Conservation (phyloP, 1,140 invertebrate species). For the Vollenhovia emeryi region DNA sequence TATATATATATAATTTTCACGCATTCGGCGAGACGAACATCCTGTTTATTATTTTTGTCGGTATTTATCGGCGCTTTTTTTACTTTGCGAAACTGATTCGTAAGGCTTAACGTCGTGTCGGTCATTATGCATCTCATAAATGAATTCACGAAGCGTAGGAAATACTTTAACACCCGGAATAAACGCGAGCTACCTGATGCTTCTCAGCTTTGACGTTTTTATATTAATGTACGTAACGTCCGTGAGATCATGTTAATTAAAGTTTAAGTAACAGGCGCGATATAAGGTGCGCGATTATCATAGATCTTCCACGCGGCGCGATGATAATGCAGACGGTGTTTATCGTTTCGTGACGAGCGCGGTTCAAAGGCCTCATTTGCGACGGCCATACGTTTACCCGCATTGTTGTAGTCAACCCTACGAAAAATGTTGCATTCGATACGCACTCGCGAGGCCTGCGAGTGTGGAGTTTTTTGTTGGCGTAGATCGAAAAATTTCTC, state of each 20-base stretch:
- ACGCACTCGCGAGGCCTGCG: not conserved
- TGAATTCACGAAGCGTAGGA: not conserved
- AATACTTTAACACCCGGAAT: not conserved
- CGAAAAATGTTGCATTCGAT: not conserved
- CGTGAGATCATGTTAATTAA: slow-evolving; percentile 6
- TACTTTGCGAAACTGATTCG: not conserved
- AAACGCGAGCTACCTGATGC: too few relatives aligned
- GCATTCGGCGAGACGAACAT: not conserved
- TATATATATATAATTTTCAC: too few relatives aligned
- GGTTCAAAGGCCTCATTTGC: slow-evolving; percentile 35
- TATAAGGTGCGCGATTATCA: slow-evolving; percentile 15
- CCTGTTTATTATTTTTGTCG: not conserved
- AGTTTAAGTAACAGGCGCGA: not conserved
- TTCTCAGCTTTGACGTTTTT: not conserved
- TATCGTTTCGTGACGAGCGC: slow-evolving; percentile 41
- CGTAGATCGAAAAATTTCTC: not conserved
- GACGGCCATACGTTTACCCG: not conserved
- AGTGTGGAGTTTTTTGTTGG: not conserved
- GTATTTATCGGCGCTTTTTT: not conserved
- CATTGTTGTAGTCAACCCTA: slow-evolving; percentile 2
- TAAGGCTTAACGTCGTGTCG: not conserved
- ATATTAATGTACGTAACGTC: not conserved
- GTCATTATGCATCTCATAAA: not conserved
- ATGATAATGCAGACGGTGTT: slow-evolving; percentile 21
- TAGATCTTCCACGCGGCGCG: not conserved